Evolutionary conservation across 2,113 vertebrate species (phyloP).

Genomic region (Thunnus maccoyii): DNA sequence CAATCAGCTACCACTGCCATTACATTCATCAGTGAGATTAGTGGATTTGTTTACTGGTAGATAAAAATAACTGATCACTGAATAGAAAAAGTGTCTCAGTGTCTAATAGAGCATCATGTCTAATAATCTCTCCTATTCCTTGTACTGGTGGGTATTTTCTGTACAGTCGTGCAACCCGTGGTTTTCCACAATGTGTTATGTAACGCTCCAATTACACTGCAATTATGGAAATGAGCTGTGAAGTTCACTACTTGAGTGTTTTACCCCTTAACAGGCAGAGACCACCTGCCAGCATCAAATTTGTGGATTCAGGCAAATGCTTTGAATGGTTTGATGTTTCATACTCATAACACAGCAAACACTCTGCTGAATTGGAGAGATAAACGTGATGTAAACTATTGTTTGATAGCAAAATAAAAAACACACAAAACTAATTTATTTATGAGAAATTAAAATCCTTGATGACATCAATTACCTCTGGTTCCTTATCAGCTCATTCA

Average conservation of each 20-base stretch:
- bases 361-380: not conserved
- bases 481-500: not conserved
- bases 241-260: conserved; percentile 22
- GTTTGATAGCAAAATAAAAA: conserved; percentile 6
- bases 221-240: conserved; percentile 35
- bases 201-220: conserved; percentile 14
- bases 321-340: not conserved
- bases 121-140: not conserved
- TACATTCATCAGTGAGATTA: not conserved
- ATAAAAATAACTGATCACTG: not conserved
- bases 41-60: not conserved
- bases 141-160: not conserved
- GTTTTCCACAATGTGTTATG: not conserved
- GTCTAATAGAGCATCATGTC: not conserved
- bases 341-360: not conserved
- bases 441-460: no score
- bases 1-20: not conserved
- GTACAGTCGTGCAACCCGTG: not conserved
- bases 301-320: conserved; percentile 8
- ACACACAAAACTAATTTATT: not conserved
- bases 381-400: not conserved
- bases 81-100: not conserved
- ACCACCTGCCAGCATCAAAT: conserved; percentile 43
- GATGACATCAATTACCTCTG: not conserved
- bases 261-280: conserved; percentile 3